phyloP scores from a whole-genome alignment of 2,888 invertebrate genomes.

The Agonum fuliginosum region DNA sequence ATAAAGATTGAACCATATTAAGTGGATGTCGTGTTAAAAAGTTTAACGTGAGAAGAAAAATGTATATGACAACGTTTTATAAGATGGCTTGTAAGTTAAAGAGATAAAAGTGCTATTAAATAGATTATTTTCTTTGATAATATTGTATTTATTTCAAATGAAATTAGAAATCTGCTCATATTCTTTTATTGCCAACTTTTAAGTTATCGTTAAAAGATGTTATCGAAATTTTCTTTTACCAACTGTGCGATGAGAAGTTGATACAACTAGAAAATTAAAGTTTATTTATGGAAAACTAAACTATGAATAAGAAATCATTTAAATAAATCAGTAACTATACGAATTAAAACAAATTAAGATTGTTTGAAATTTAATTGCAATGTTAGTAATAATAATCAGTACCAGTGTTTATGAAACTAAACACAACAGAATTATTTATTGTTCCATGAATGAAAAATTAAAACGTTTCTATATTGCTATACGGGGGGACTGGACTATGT shows the following conservation, averaged over 20 bases:
- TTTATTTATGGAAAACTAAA: no score
- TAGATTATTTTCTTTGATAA: constrained; percentile 26
- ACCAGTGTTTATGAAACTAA: no score
- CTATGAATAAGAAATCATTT: no score
- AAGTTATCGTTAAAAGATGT: constrained; percentile 6
- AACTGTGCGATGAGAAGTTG: no score
- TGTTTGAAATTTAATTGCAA: no score
- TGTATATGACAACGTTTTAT: not conserved
- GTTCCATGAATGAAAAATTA: no score
- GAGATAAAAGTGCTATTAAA: constrained; percentile 8
- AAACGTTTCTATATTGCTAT: no score
- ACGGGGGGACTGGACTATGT: not conserved
- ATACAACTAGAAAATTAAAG: no score
- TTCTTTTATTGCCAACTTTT: constrained; percentile 17
- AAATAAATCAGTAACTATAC: no score
- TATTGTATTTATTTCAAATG: not conserved
- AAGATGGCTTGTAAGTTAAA: not conserved
- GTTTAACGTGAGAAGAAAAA: not conserved
- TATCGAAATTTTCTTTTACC: constrained; percentile 10
- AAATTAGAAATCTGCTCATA: constrained; percentile 14
- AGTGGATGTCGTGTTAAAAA: not conserved
- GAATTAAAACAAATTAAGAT: no score
- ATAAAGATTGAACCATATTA: not conserved
- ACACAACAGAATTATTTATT: no score
- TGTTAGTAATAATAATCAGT: no score